These are phyloP conservation scores for Bos javanicus DNA, from an alignment of 2,113 vertebrate species.

Conservation along the genomic window DNA sequence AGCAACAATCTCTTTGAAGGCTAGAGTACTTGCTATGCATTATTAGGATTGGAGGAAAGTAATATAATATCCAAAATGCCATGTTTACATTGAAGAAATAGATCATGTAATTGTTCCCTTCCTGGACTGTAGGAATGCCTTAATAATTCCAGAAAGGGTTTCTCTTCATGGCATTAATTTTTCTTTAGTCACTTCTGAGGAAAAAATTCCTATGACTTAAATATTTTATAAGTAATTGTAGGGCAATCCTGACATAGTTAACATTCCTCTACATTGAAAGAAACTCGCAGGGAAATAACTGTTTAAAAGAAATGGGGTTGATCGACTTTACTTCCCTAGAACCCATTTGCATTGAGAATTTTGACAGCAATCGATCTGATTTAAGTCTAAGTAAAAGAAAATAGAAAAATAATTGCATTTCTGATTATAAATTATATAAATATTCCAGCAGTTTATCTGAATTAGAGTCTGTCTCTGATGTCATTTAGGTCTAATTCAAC, in stretches of 20 bases:
- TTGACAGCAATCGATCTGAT: not conserved
- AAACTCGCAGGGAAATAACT: slow-evolving; percentile 19
- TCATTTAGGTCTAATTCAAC: not conserved
- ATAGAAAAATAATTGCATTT: not conserved
- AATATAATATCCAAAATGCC: not conserved
- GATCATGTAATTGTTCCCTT: not conserved
- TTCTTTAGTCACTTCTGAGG: not conserved
- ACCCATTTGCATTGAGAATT: not conserved
- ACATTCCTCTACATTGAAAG: not conserved
- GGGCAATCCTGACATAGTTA: not conserved
- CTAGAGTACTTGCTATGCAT: rapidly evolving
- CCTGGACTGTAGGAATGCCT: not conserved
- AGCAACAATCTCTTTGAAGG: not conserved
- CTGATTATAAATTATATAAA: not conserved
- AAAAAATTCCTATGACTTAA: not conserved
- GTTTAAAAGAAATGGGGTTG: not conserved
- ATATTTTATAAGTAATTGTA: slow-evolving; percentile 7
- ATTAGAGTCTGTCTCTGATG: not conserved
- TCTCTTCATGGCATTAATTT: not conserved
- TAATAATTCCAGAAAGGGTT: not conserved
- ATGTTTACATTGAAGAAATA: not conserved
- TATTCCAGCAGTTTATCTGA: not conserved
- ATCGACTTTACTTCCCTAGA: not conserved
- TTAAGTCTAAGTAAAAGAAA: not conserved
- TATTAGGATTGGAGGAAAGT: not conserved